Evolutionary conservation across 2,888 invertebrate genomes (phyloP).

Genomic region (Parnassius orleans): DNA sequence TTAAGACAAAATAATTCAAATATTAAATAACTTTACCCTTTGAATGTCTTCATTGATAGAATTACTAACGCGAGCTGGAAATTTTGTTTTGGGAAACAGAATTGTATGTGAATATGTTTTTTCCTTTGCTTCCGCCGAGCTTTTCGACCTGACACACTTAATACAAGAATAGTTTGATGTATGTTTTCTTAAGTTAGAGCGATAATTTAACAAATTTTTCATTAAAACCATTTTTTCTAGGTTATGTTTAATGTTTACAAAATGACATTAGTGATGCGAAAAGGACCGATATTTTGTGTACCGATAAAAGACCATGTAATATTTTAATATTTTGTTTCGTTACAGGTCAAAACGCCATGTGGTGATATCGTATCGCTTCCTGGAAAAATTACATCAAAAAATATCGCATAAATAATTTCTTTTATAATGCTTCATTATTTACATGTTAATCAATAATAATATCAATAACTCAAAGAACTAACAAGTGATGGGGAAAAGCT

Average conservation of each 20-base stretch:
- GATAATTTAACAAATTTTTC: constrained; percentile 45
- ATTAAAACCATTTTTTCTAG: constrained; percentile 45
- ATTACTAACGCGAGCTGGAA: constrained; percentile 58
- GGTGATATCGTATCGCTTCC: too few relatives aligned
- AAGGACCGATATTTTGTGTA: too few relatives aligned
- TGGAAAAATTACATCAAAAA: too few relatives aligned
- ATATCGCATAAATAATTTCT: too few relatives aligned
- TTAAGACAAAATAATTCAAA: not conserved
- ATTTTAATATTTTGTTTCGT: too few relatives aligned
- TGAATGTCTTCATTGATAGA: constrained; percentile 62
- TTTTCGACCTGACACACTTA: constrained; percentile 49
- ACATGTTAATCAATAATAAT: too few relatives aligned
- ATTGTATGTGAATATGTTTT: constrained; percentile 72
- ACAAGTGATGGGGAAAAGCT: too few relatives aligned
- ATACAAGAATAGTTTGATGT: constrained; percentile 47
- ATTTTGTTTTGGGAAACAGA: constrained; percentile 66
- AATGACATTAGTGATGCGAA: too few relatives aligned
- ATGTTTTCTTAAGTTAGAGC: constrained; percentile 47
- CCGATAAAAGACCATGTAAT: too few relatives aligned
- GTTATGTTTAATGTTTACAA: constrained; percentile 6
- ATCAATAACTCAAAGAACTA: too few relatives aligned
- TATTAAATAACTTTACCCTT: constrained; percentile 48
- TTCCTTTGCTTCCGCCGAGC: constrained; percentile 57
- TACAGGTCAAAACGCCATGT: too few relatives aligned
- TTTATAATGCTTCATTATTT: too few relatives aligned